Percentiles rank a stretch among this genome's conserved stretches.
Conservation (phyloP, 2,797 vertebrate species). For the Chiroxiphia lanceolata region DNA sequence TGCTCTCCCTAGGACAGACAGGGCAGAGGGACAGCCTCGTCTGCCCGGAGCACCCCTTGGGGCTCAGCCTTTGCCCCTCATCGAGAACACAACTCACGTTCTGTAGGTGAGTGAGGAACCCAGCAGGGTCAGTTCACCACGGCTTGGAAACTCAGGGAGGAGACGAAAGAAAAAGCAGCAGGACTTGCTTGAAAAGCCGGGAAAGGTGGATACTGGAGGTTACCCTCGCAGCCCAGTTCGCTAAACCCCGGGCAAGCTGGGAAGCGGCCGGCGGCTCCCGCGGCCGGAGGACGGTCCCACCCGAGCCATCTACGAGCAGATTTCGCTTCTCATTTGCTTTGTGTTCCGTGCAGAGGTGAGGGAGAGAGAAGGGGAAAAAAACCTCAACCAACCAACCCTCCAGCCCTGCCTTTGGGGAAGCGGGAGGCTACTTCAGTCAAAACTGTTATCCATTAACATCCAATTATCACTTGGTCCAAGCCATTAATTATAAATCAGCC, state of each 20-base stretch:
- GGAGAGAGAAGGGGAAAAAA: neutral
- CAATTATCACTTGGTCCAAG: conserved; percentile 90
- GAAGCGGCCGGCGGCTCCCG: neutral
- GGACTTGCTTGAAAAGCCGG: neutral
- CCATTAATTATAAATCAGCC: conserved; percentile 97
- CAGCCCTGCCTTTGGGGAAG: conserved; percentile 55
- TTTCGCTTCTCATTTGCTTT: neutral
- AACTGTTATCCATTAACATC: conserved; percentile 98
- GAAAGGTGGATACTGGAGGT: neutral
- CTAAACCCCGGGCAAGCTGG: neutral
- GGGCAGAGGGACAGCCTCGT: neutral
- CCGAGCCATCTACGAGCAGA: neutral
- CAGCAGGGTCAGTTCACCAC: neutral
- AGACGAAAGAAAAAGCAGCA: neutral
- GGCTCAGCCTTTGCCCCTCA: neutral
- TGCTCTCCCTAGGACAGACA: neutral
- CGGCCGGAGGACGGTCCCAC: neutral
- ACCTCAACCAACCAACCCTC: neutral
- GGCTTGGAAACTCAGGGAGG: neutral
- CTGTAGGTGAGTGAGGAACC: neutral
- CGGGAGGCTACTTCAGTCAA: conserved; percentile 75
- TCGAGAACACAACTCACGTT: neutral
- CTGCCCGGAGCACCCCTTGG: neutral
- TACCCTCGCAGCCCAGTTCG: neutral
- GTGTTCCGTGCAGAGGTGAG: neutral